A percentile compares a stretch with the other conserved stretches of the same genome.
Conservation (phyloP, 1,140 invertebrate species). For the Panagrolaimus sp. region DNA sequence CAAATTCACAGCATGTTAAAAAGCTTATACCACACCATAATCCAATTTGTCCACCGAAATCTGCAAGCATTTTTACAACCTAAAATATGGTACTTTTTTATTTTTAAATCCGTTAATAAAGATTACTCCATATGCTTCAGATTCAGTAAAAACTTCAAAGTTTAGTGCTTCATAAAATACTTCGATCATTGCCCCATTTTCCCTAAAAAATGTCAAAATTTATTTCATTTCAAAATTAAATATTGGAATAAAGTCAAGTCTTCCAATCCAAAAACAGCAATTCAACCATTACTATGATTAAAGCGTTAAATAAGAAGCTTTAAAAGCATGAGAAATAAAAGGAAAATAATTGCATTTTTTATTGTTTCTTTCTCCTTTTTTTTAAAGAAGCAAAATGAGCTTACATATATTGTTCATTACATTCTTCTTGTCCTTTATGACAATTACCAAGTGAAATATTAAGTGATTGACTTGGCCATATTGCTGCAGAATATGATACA, state of each 20-base stretch:
- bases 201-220: constrained; percentile 25
- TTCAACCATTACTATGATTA: too few relatives aligned
- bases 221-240: too few relatives aligned
- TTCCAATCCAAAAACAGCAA: too few relatives aligned
- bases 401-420: constrained; percentile 46
- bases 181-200: constrained; percentile 50
- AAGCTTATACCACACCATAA: constrained; percentile 38
- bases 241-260: too few relatives aligned
- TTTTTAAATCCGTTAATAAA: neutral
- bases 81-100: constrained; percentile 18
- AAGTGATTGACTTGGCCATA: constrained; percentile 48
- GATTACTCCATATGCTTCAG: constrained; percentile 49
- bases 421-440: constrained; percentile 30
- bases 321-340: too few relatives aligned
- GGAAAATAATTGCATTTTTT: too few relatives aligned
- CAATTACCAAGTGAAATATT: constrained; percentile 45
- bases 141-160: constrained; percentile 46
- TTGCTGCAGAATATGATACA: constrained; percentile 48
- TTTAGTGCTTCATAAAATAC: constrained; percentile 51
- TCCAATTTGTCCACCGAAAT: constrained; percentile 43
- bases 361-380: too few relatives aligned
- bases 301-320: too few relatives aligned
- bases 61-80: constrained; percentile 52
- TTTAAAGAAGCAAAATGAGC: too few relatives aligned
- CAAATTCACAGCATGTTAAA: constrained; percentile 46